Base-by-base conservation (phyloP, 2,888 invertebrate species). In the Zaprionus lineosus region DNA sequence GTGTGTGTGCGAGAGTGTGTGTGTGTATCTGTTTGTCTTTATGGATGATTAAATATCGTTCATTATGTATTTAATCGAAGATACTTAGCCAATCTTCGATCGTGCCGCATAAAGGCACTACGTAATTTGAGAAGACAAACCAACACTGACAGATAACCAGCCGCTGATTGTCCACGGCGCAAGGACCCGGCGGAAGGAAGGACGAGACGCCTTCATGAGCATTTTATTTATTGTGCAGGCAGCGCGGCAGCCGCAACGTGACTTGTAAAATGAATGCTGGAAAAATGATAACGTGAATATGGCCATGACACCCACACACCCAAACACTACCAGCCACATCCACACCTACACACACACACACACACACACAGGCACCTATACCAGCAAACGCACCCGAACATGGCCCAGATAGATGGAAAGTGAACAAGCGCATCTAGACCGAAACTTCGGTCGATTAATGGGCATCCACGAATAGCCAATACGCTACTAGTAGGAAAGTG, bases 181-280 rank as follows among this genome's bases (percentile, higher is more conserved):
- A 4, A 15, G 39, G 8, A 51, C 7, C 19, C 39, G 6, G 46
- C 3, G 4, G 21, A 21, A 21, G 21, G 16, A 9, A 56, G 28
- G 19, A 15, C 46, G 12, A 36, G 2, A 19, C 28, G 12, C 59
- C 24, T 50, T 28, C 21, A 40, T 29, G 46, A 46, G 29, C 14
- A 8, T 52, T 63, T 65, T 82, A 62, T 74, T 81, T 61, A 64
- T 67, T 60, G 67, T 55, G 58, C 67, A 75, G 36, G 52, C 59
- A 53, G 57, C 50, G 50, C 59, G 50, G 57, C 50, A 47, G 58
- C 53, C 65, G 39, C 55, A 82, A 67, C 84, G 78, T 78, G 78
- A 85, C 85, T 68, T 44, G 79, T 76, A 63, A 68, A 79, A 66
- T 52, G 53, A 75, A 79, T 85, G 76, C 78, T 79, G 75, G 85